Conservation (phyloP, 1,140 invertebrate species). For the Lordiphosa collinella region DNA sequence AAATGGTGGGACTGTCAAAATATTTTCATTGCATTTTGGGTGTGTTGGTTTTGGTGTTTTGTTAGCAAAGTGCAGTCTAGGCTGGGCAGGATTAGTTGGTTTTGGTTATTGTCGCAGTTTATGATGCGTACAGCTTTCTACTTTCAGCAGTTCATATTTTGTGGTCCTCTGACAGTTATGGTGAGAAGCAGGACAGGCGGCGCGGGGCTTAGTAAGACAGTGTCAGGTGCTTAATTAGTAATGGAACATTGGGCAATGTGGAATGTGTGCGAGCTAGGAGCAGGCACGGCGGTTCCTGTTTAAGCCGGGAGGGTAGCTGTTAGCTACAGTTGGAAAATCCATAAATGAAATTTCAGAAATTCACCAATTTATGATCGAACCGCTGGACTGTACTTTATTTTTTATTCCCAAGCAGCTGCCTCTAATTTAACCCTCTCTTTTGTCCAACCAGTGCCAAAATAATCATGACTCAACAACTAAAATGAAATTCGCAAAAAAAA, state of each 20-base stretch:
- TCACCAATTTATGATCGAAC: too few species aligned
- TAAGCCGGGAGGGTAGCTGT: too few species aligned
- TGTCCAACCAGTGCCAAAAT: slow-evolving; percentile 8
- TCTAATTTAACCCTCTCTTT: slow-evolving; percentile 34
- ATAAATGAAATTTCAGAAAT: too few species aligned
- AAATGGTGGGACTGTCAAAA: slow-evolving; percentile 63
- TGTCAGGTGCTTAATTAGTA: slow-evolving; percentile 56
- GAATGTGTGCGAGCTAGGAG: background rate
- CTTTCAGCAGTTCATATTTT: slow-evolving; percentile 69
- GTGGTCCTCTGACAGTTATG: slow-evolving; percentile 61
- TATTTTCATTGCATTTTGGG: slow-evolving; percentile 75
- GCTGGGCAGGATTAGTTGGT: slow-evolving; percentile 53
- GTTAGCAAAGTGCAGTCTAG: slow-evolving; percentile 65
- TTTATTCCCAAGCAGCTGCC: slow-evolving; percentile 4
- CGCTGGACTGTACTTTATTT: too few species aligned
- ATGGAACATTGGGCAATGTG: slow-evolving; percentile 19
- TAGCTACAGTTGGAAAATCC: too few species aligned
- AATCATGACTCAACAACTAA: slow-evolving; percentile 59
- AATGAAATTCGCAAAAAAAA: slow-evolving; percentile 20
- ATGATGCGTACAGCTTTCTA: slow-evolving; percentile 63
- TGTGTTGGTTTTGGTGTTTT: slow-evolving; percentile 57
- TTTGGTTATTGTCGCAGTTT: slow-evolving; percentile 69
- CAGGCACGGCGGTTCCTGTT: too few species aligned
- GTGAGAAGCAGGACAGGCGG: slow-evolving; percentile 59
- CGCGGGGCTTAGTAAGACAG: slow-evolving; percentile 3